These are phyloP conservation scores for Noturus placidus DNA, from an alignment of 2,113 vertebrate species.

Conservation along the genomic window DNA sequence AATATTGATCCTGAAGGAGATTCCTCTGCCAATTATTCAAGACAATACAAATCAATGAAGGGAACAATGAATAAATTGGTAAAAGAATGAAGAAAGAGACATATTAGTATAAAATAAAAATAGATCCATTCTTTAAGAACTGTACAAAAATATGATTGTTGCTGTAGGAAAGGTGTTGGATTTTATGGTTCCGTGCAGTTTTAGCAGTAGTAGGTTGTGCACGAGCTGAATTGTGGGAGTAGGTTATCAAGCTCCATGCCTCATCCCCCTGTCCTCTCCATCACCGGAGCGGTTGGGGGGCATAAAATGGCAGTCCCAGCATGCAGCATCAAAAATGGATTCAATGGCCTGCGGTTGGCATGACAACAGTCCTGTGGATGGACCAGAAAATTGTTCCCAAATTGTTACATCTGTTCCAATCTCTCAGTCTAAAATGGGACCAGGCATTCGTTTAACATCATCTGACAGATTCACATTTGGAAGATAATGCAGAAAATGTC, in stretches of 20 bases:
- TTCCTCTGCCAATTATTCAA: background rate
- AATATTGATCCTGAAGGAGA: background rate
- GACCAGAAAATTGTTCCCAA: conserved; percentile 48
- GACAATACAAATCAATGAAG: background rate
- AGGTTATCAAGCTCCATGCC: conserved; percentile 14
- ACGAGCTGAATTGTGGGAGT: background rate
- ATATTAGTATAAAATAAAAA: background rate
- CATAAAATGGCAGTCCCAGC: conserved; percentile 44
- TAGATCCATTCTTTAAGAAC: background rate
- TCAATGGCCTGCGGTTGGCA: conserved; percentile 50
- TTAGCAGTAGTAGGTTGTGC: background rate
- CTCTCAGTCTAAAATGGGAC: conserved; percentile 1
- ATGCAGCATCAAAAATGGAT: conserved; percentile 33
- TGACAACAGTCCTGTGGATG: conserved; percentile 52
- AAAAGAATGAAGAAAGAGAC: background rate
- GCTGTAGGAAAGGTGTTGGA: background rate
- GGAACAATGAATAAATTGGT: background rate
- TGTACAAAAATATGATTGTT: background rate
- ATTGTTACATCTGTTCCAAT: conserved; percentile 49
- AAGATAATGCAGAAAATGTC: background rate
- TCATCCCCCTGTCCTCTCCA: conserved; percentile 16
- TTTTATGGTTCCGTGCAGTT: background rate
- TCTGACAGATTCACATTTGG: conserved; percentile 14
- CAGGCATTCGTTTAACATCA: background rate
- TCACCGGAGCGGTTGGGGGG: conserved; percentile 35